A percentile compares a stretch with the other conserved stretches of the same genome.
These are phyloP conservation scores for Phrynocephalus guinanensis DNA, from an alignment of 2,797 vertebrate genomes.

Conservation along the genomic window DNA sequence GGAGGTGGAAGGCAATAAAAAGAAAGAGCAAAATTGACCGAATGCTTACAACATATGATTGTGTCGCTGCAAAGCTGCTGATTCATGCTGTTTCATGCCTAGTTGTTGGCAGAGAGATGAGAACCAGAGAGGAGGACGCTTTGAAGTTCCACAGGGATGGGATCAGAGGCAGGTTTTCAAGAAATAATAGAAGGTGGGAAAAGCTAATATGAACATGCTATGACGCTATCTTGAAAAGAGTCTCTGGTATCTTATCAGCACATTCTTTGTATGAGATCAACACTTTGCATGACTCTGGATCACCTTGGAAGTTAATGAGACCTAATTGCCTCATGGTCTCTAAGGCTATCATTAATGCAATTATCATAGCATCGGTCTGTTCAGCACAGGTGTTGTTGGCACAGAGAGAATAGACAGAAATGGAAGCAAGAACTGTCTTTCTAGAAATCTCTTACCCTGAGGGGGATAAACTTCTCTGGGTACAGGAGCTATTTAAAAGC, in stretches of 20 bases:
- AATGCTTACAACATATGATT: background rate
- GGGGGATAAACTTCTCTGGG: background rate
- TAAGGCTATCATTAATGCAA: background rate
- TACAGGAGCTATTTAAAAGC: background rate
- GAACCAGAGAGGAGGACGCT: background rate
- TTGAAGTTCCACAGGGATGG: background rate
- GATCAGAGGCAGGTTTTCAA: background rate
- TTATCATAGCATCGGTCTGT: background rate
- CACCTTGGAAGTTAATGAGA: background rate
- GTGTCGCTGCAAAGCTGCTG: background rate
- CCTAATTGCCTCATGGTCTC: background rate
- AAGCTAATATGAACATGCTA: background rate
- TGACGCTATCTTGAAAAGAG: background rate
- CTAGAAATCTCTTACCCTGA: background rate
- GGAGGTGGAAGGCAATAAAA: background rate
- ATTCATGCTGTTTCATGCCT: background rate
- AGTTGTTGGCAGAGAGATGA: background rate
- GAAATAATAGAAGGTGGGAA: background rate
- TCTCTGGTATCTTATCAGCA: no score
- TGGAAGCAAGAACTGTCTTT: background rate
- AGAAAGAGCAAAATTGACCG: background rate
- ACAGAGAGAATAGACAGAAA: background rate
- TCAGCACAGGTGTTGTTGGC: background rate
- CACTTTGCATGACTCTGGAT: background rate
- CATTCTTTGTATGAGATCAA: background rate